Evolutionary conservation across 2,797 vertebrate species (phyloP), one percentile per base, ranked within the genome.

Genomic region (Leptodactylus fallax): DNA sequence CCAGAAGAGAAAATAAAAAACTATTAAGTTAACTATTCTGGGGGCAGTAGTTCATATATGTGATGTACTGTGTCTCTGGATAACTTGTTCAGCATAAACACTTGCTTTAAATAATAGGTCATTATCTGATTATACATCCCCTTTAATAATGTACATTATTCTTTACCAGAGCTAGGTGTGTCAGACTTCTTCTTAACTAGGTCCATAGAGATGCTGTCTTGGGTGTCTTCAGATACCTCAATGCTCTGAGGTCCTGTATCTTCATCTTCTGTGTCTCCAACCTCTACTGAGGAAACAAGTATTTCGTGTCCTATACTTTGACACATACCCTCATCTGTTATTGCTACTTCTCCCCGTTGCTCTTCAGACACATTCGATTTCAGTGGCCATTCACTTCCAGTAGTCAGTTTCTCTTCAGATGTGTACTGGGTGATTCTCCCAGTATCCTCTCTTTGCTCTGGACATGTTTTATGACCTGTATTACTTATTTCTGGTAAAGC

Each of bases 271-370:
- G 45, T 6, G 21, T 63, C 36, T 74, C 8, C 27, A 47, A 23
- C 19, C n/a, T 47, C 71, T 58, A 12, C 9, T 49, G 25, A 12
- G 13, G 53, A 16, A 13, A 19, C 27, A 61, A 45, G 27, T 60
- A 23, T 76, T 60, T 85, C 78, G 23, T 1, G 56, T 80, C 17
- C 19, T 60, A 45, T 45, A 23, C 27, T 65, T n/a, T 74, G 85
- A 36, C 36, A 16, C 23, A 79, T 8, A 8, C 13, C 7, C 4
- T 60, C 65, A 47, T 51, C 12, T 17, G 56, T 47, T 17, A 36
- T 2, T 10, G 14, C 0, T 16, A 27, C 51, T 9, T 49, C 6
- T 12, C 51, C 53, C 27, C 27, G 56, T 7, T 55, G 58, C 13
- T 25, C 21, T 19, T 81, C 36, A 53, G 19, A 36, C 23, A 55